Base-by-base conservation (phyloP, 2,797 vertebrate genomes). In the Heteromormyrus szaboi region DNA sequence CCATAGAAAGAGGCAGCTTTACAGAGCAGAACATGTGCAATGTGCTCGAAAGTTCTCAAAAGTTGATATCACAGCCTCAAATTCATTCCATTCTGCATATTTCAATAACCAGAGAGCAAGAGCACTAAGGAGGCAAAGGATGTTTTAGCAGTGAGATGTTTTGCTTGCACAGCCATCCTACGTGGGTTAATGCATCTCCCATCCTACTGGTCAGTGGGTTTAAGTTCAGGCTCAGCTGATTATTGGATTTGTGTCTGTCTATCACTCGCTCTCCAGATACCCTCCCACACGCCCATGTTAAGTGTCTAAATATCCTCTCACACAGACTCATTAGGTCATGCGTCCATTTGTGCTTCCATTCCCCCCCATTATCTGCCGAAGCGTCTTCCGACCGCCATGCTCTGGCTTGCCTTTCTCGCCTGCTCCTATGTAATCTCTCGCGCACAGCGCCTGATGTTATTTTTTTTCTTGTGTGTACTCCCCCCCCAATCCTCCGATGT, bases 11-110 rank as follows among this genome's bases (percentile, higher is more conserved):
- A 88, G 46, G 22, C 14, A 29, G 37, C 41, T 84, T 65, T 48
- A 25, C 53, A 44, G 19, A 51, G 41, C 50, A 3, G 48, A 46
- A 88, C n/a, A 44, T 33, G 29, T 56, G 86, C 33, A 90, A 72
- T 48, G 50, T 87, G 53, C 88, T 83, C 25, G 53, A 54, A 88
- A 88, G 68, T 68, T 89, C 62, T 56, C 83, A 86, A 88, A 88
- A 29, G 51, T 51, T 33, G 22, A 12, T 85, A 68, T 62, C 53
- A 56, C 65, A 54, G 37, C 85, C 89, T 41, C 14, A 17, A 56
- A 86, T 59, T 53, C 29, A 37, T 86, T 25, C 84, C 14, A 53
- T 41, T 86, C 22, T 86, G 11, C 53, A 44, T 41, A 86, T 86
- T 59, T 86, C 85, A 59, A 59, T 86, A 56, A 22, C 17, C 29